Base-by-base conservation (phyloP, 2,113 vertebrate genomes). In the Polypterus senegalus region DNA sequence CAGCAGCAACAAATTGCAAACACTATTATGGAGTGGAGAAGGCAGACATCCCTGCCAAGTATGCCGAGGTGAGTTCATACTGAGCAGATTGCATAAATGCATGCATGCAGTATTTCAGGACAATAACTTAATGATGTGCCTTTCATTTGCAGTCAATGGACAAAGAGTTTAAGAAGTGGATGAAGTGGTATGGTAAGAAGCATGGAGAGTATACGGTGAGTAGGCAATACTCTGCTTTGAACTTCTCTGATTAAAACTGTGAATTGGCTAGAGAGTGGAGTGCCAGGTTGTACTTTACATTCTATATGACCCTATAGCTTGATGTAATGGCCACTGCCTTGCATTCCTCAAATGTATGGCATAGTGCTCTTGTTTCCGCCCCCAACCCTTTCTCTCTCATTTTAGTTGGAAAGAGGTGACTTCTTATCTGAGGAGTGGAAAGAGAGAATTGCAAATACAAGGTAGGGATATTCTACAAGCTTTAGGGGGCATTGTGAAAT, bases 121-220 rank as follows among this genome's bases (percentile, higher is more conserved):
- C 46, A 7, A 45, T 8, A 57, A 4, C 9, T 9, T 3, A 11
- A 43, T 7, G 9, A 56, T 27, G 55, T 44, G 55, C 43, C 46
- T 57, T 57, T 57, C 27, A 51, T n/a, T 71, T 77, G 64, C 72
- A 99, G 96, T 86, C 84, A 66, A 99, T 99, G 96, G 94, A 99
- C 75, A 88, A 85, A 78, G 94, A 99, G 79, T 99, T 99, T 82
- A 92, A 92, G 74, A 93, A 94, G 76, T 99, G 96, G 96, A 99
- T 99, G 95, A 97, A 91, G 74, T 99, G 96, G 96, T 99, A 99
- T 79, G 96, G 96, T 66, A 99, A 99, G 81, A 98, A 97, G 77
- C 94, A 99, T 27, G 93, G 93, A 65, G 94, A 97, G 74, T 98
- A 99, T 89, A 97, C 96, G 89, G 96, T 98, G 84, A 92, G 92